Evolutionary conservation across 2,888 invertebrate genomes (phyloP).

Genomic region (Ochropleura leucogaster): DNA sequence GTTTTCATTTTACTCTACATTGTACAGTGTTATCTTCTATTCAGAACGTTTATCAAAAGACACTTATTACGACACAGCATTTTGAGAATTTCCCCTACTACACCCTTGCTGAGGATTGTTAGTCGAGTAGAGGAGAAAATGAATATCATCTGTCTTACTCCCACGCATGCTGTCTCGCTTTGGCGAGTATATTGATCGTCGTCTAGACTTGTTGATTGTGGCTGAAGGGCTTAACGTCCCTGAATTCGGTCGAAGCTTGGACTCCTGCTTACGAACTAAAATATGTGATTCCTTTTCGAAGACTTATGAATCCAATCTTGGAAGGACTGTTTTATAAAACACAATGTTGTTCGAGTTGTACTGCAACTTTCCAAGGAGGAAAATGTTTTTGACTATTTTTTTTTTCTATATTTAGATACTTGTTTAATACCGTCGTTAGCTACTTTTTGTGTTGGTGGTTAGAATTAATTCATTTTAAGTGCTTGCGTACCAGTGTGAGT

Average conservation of each 20-base stretch:
- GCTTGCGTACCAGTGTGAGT: background rate
- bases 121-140: conserved; percentile 66
- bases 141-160: conserved; percentile 75
- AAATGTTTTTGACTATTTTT: background rate
- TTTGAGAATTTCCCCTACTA: conserved; percentile 47
- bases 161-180: conserved; percentile 77
- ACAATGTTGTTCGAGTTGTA: conserved; percentile 12
- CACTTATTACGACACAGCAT: conserved; percentile 46
- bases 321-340: conserved; percentile 6
- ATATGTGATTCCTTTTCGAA: conserved; percentile 42
- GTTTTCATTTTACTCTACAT: conserved; percentile 17
- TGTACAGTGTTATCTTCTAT: conserved; percentile 27
- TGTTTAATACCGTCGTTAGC: background rate
- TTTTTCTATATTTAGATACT: conserved; percentile 3
- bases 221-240: conserved; percentile 77
- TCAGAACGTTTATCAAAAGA: conserved; percentile 48
- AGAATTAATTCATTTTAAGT: conserved; percentile 2
- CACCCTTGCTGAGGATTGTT: conserved; percentile 52
- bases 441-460: background rate
- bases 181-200: conserved; percentile 86
- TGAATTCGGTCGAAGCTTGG: conserved; percentile 68
- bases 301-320: conserved; percentile 27
- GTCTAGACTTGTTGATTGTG: conserved; percentile 89
- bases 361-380: conserved; percentile 19
- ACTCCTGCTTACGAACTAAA: conserved; percentile 47